Base-by-base conservation (phyloP, 2,113 vertebrate species). In the Dendrocopos noguchii region DNA sequence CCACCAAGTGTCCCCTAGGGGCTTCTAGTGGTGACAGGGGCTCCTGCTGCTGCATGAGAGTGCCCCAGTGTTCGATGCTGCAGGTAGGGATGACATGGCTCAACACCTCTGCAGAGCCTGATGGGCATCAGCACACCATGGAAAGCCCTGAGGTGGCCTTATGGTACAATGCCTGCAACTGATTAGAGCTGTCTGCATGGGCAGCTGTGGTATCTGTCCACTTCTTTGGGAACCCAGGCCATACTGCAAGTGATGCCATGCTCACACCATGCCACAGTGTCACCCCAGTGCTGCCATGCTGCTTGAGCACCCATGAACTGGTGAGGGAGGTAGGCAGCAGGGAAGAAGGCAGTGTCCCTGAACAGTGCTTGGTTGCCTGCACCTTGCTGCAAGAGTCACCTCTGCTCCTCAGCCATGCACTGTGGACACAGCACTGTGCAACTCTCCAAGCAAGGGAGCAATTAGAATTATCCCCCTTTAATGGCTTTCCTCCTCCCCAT, bases 391-490 rank as follows among this genome's bases (percentile, higher is more conserved):
- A 0, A 12, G 29, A 56, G 44, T 33, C 3, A 0, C 2, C 55
- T 52, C 59, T 0, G 6, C 34, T 77, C 50, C 63, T 28, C 6
- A 36, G 55, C 65, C 0, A 0, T 3, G 21, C 47, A 53, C 70
- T 33, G 55, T 0, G 0, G 74, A 7, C 33, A 3, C 0, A 0
- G 50, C 71, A 70, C 80, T 9, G 7, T 8, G 53, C 1, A 4
- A 9, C 9, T 44, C 65, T 53, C 79, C 0, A 1, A 20, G 52
- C 52, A 27, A 42, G 15, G 42, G 12, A n/a, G 28, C 11, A 11
- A 2, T 44, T 57, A 6, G 19, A 10, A 25, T 6, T 24, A 1
- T 4, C 31, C 27, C 27, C 1, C 56, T 75, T 61, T 19, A 6
- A 20, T 4, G n/a, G 22, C 57, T 84, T 75, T 66, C 42, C 25